These are phyloP conservation scores for Crypturellus tataupa DNA, from an alignment of 2,797 vertebrate species.

Conservation along the genomic window DNA sequence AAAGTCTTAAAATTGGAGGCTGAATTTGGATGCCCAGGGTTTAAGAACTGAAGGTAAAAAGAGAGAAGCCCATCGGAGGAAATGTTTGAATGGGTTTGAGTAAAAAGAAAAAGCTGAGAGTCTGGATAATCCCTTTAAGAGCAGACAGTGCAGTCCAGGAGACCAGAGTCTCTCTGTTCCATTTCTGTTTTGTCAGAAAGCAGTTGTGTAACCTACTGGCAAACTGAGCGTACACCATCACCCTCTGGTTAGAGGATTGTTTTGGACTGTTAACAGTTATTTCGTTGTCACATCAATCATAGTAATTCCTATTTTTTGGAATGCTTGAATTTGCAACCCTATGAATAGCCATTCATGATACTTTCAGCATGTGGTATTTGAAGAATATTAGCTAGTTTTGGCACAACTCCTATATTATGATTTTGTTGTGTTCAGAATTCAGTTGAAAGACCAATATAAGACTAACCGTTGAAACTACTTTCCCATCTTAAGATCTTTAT, in stretches of 20 bases:
- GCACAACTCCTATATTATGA: not conserved
- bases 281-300: not conserved
- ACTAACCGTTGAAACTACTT: not conserved
- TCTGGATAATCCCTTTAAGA: not conserved
- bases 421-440: not conserved
- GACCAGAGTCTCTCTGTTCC: not conserved
- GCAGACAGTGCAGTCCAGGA: not conserved
- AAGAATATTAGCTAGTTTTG: not conserved
- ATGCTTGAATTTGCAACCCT: not conserved
- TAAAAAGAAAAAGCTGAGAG: not conserved
- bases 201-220: not conserved
- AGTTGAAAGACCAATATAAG: not conserved
- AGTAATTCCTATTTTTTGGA: not conserved
- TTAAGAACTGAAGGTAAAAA: not conserved
- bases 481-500: not conserved
- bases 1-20: not conserved
- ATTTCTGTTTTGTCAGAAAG: not conserved
- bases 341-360: not conserved
- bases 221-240: not conserved
- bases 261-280: not conserved
- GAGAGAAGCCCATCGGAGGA: not conserved
- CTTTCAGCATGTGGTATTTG: not conserved
- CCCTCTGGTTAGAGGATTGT: not conserved
- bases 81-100: not conserved
- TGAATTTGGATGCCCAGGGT: not conserved